Base-by-base conservation (phyloP, 2,888 invertebrate species). In the Tetranychus truncatus region DNA sequence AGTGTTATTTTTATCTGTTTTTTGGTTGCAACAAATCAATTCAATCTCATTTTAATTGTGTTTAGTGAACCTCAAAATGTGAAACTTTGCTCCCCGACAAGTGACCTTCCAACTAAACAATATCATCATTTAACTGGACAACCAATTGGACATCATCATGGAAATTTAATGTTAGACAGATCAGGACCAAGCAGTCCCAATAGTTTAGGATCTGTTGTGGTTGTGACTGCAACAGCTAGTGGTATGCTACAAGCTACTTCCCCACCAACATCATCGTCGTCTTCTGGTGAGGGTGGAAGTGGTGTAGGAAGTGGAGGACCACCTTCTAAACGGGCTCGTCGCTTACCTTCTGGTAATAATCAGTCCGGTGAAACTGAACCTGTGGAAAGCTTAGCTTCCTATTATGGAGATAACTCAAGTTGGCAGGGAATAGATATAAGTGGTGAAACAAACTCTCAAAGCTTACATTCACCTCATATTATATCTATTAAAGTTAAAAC, bases 401-500 rank as follows among this genome's bases (percentile, higher is more conserved):
- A 45, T 46, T 72, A 72, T 72, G 46, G 72, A 34, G 72, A 72
- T 45, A 11, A 44, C 45, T 34, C 20, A 34, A 21, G 69, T 11
- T 24, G 34, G 34, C 69, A 69, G 34, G 20, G 24, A 44, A 24
- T 20, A 15, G 34, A 20, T 44, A 34, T n/a, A 34, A 34, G 72
- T 11, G 45, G 34, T 15, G 46, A 44, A 24, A 11, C 34, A 24
- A 69, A 69, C 20, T 20, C 20, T 20, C 34, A 20, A 21, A 15
- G 45, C 15, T 11, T 72, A n/a, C 11, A 72, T 72, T 72, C 72
- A 72, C 72, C 72, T 18, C 72, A 72, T 45, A 72, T 72, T 24
- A 46, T 46, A 20, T 45, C 72, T 34, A 72, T 72, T 72, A 72
- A 72, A 46, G 34, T 72, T 6, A 72, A 72, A 34, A 46, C 72